Conservation (phyloP, 1,140 invertebrate genomes). For the Dolichoris vasculosae region DNA sequence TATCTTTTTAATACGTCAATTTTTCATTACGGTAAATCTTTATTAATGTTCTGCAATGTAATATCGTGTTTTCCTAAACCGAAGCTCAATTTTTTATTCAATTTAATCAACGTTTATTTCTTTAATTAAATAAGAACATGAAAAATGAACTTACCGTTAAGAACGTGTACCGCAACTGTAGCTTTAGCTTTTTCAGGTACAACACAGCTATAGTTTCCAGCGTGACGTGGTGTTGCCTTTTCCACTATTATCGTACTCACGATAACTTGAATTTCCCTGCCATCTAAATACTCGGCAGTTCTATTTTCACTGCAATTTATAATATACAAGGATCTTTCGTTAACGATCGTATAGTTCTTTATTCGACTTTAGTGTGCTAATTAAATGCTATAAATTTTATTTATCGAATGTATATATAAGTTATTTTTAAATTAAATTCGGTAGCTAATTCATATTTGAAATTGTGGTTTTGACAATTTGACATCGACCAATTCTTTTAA, state of each 20-base stretch:
- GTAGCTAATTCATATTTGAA: too few relatives aligned
- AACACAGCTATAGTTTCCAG: conserved; percentile 78
- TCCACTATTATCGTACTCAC: conserved; percentile 77
- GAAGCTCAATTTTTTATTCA: background rate
- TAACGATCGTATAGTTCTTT: background rate
- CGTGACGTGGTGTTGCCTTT: conserved; percentile 75
- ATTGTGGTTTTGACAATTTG: too few relatives aligned
- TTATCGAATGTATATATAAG: too few relatives aligned
- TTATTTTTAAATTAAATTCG: too few relatives aligned
- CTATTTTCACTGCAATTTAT: conserved; percentile 70
- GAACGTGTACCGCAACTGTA: conserved; percentile 74
- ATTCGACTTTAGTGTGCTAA: too few relatives aligned
- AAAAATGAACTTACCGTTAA: conserved; percentile 70
- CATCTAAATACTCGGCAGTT: conserved; percentile 73
- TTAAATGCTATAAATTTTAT: too few relatives aligned
- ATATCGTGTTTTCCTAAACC: background rate
- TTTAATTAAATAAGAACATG: conserved; percentile 7
- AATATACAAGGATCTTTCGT: background rate
- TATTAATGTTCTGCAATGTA: background rate
- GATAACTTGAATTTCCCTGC: conserved; percentile 73
- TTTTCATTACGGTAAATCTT: background rate
- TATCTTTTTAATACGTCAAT: background rate
- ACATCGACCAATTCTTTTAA: too few relatives aligned
- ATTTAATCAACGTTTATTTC: background rate
- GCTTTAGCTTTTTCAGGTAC: conserved; percentile 73